Evolutionary conservation across 2,113 vertebrate species (phyloP).

Genomic region (Sisor rabdophorus): DNA sequence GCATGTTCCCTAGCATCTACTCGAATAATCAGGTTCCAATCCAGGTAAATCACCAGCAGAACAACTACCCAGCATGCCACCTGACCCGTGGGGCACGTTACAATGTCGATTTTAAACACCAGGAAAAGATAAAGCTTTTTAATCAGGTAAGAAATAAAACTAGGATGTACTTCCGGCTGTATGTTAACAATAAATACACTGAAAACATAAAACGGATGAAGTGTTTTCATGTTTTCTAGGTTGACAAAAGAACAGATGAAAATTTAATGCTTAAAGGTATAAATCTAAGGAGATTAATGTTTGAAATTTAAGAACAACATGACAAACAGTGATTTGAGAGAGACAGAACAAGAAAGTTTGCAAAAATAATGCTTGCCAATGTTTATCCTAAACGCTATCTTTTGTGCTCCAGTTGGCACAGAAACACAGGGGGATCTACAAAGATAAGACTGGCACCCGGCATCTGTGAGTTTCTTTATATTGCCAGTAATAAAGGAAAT

Average conservation of each 20-base stretch:
- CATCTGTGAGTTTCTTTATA: slow-evolving; percentile 61
- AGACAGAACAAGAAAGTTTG: background rate
- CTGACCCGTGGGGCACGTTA: slow-evolving; percentile 50
- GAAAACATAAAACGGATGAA: background rate
- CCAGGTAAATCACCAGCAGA: background rate
- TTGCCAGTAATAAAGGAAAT: slow-evolving; percentile 50
- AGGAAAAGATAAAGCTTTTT: slow-evolving; percentile 56
- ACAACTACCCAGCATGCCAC: slow-evolving; percentile 31
- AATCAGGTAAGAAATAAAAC: slow-evolving; percentile 57
- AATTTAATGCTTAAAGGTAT: background rate
- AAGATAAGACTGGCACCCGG: slow-evolving; percentile 58
- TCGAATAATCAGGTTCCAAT: slow-evolving; percentile 47
- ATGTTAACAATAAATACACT: background rate
- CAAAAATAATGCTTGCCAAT: background rate
- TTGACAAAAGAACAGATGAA: background rate
- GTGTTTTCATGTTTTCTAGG: background rate
- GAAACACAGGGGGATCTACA: slow-evolving; percentile 62
- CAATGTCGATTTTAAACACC: slow-evolving; percentile 55
- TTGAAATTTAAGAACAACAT: background rate
- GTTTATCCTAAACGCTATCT: background rate
- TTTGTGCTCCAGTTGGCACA: slow-evolving; percentile 57
- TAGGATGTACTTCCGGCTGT: background rate
- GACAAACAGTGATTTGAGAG: background rate
- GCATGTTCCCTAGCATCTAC: slow-evolving; percentile 60
- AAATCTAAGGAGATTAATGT: background rate